These are phyloP conservation scores for Ptilorrhoa leucosticta DNA, from an alignment of 2,113 vertebrate genomes.

Conservation along the genomic window DNA sequence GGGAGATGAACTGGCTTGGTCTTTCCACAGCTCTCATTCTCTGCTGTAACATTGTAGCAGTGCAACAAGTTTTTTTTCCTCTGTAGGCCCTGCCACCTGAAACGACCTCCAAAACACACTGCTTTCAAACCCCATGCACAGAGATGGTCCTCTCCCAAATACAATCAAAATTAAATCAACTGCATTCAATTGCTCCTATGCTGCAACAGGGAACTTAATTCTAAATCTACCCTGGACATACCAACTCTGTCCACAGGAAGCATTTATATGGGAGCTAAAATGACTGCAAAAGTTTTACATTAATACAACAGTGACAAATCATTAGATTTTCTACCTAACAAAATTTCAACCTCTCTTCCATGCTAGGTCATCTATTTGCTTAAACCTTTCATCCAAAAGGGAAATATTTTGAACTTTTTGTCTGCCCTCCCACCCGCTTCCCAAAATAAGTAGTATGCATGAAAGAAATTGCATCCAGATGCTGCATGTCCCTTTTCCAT, in stretches of 20 bases:
- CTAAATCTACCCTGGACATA: not conserved
- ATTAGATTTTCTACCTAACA: not conserved
- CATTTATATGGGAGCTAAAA: not conserved
- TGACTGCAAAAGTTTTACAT: not conserved
- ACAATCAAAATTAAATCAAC: not conserved
- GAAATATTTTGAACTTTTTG: not conserved
- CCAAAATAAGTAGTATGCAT: rapidly evolving
- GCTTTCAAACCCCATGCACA: not conserved
- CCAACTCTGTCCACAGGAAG: not conserved
- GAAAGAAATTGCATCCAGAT: not conserved
- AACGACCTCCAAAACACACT: not conserved
- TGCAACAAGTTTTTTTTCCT: not conserved
- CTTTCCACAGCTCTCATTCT: not conserved
- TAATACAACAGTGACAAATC: not conserved
- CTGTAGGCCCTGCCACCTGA: not conserved
- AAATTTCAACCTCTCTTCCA: not conserved
- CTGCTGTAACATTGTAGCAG: not conserved
- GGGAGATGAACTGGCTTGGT: not conserved
- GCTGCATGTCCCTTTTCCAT: rapidly evolving
- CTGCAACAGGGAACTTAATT: not conserved
- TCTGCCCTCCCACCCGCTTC: too few relatives aligned
- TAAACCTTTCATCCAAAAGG: not conserved
- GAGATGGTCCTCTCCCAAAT: not conserved
- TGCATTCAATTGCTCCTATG: not conserved
- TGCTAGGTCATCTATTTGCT: not conserved